Evolutionary conservation across 2,113 vertebrate species (phyloP).

Genomic region (Pseudopipra pipra): DNA sequence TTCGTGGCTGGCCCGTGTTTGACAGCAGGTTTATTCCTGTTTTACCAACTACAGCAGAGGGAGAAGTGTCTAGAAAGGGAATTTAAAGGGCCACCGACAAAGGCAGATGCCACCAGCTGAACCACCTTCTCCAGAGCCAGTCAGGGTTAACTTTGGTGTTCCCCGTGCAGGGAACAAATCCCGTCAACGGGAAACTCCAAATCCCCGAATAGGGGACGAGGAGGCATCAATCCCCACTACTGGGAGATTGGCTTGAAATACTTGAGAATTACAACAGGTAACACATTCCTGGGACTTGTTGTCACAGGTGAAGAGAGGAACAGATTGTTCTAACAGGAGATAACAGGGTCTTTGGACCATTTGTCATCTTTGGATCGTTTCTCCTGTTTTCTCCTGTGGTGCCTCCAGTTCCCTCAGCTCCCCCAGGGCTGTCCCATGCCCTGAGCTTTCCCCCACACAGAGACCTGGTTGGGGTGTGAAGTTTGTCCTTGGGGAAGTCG

Average conservation of each 20-base stretch:
- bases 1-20: not conserved
- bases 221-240: no score
- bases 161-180: no score
- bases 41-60: not conserved
- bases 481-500: not conserved
- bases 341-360: not conserved
- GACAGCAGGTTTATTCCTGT: not conserved
- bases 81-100: not conserved
- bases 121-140: not conserved
- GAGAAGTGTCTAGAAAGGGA: not conserved
- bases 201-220: fast-evolving
- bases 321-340: not conserved
- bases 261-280: not conserved
- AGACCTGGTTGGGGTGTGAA: fast-evolving
- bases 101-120: not conserved
- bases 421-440: fast-evolving
- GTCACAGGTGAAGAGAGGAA: not conserved
- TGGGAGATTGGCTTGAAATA: not conserved
- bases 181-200: fast-evolving
- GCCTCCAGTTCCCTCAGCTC: not conserved
- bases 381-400: no score
- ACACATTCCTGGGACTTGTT: not conserved
- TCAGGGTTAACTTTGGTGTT: not conserved
- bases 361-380: not conserved
- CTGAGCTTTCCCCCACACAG: fast-evolving